These are phyloP conservation scores for Melieria omissa DNA, from an alignment of 2,888 invertebrate species.

Conservation along the genomic window DNA sequence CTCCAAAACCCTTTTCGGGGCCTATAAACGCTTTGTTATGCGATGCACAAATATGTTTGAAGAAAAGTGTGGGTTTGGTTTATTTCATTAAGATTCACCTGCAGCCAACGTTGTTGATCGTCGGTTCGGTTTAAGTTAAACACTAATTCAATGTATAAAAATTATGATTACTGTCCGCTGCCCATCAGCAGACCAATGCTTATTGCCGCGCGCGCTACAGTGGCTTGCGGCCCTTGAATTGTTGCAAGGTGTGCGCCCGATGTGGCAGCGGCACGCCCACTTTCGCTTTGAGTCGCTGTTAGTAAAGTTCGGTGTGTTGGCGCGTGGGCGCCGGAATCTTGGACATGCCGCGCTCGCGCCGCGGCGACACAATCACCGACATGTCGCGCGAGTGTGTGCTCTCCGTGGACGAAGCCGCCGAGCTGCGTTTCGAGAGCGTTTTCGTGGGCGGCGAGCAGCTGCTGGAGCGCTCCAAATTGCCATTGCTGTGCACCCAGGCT, in stretches of 20 bases:
- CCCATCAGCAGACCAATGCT: neutral
- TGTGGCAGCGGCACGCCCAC: neutral
- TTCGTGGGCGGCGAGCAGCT: constrained; percentile 68
- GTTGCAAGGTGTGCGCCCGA: neutral
- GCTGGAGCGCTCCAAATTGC: constrained; percentile 72
- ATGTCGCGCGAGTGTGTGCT: constrained; percentile 60
- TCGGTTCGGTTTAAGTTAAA: no score
- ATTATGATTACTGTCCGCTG: no score
- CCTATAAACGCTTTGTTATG: no score
- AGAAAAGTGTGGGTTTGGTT: no score
- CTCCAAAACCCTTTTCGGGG: no score
- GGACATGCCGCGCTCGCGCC: constrained; percentile 63
- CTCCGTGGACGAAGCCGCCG: constrained; percentile 64
- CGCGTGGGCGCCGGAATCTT: constrained; percentile 66
- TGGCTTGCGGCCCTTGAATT: neutral
- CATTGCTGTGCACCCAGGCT: constrained; percentile 80
- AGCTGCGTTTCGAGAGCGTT: constrained; percentile 62
- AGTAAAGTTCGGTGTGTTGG: constrained; percentile 65
- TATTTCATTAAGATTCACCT: no score
- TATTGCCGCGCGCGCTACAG: neutral
- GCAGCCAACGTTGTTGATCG: no score
- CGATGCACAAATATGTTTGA: no score
- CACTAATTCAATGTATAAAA: no score
- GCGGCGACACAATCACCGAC: constrained; percentile 57
- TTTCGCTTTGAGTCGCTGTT: constrained; percentile 52